Base-by-base conservation (phyloP, 64 coral and sea anemone genomes). In the Montipora cactus region DNA sequence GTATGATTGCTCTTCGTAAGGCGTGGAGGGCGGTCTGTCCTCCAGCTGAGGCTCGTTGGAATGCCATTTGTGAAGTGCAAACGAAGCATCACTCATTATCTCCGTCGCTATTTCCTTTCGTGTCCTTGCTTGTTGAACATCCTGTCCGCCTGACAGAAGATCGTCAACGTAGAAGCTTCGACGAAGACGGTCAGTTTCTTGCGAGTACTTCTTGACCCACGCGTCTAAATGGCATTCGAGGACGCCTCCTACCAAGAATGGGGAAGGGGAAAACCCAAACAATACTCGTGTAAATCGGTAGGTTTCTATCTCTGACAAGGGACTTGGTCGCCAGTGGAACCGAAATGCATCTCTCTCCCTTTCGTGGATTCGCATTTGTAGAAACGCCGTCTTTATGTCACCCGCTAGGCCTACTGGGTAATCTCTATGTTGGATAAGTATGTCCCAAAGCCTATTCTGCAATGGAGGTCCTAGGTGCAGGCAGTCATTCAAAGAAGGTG, bases 1-100 rank as follows among this genome's bases (percentile, higher is more conserved):
- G 25, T 25, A 25, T 25, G 25, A 25, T 25, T 25, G 25, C 25
- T 25, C 25, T 25, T 25, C 25, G 0, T 25, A 25, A 25, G 25
- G 25, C 25, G 25, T 25, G 25, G 25, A 25, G 25, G 25, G 25
- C 25, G 25, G 25, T 25, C 25, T 25, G 25, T 25, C 25, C 25
- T 25, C 25, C 25, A 25, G 1, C 25, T 25, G 0, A 25, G 25
- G 25, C 0, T 25, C 25, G 25, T 25, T 25, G 25, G 25, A 25
- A 25, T 25, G 25, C 25, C 75, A 77, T 57, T 92, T 92, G 14
- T 92, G 91, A 0, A 92, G 74, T 37, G 79, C 51, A 8, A 92
- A 92, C 7, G 81, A 86, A 37, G 91, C 91, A 68, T 92, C 71
- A n/a, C 70, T 87, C 81, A 92, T 92, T 18, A 92, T 79, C 76